Percentiles rank a stretch among this genome's conserved stretches.
Conservation (phyloP, 1,140 invertebrate species). For the Drosophila pseudoananassae region DNA sequence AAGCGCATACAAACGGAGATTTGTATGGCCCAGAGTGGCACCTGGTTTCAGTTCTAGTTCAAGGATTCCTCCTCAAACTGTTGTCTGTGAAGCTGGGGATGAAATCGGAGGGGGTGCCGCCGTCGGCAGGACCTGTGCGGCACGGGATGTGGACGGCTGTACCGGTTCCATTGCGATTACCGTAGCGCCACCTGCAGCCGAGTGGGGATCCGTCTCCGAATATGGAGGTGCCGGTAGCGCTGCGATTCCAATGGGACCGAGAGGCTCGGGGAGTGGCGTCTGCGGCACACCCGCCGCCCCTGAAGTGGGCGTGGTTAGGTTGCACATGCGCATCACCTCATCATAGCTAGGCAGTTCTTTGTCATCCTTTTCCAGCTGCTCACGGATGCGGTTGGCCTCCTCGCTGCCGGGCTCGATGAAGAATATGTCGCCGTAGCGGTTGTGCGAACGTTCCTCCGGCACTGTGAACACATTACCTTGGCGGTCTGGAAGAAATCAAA, state of each 20-base stretch:
- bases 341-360: conserved; percentile 81
- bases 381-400: conserved; percentile 74
- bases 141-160: conserved; percentile 69
- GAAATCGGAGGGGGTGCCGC: conserved; percentile 1
- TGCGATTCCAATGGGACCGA: conserved; percentile 52
- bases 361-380: conserved; percentile 78
- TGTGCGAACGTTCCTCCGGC: conserved; percentile 48
- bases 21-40: conserved; percentile 71
- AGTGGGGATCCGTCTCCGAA: conserved; percentile 59
- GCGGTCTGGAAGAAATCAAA: conserved; percentile 65
- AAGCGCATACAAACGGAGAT: conserved; percentile 54
- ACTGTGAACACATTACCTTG: conserved; percentile 63
- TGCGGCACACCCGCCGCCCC: conserved; percentile 29
- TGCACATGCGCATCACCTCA: conserved; percentile 82
- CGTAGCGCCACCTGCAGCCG: conserved; percentile 1
- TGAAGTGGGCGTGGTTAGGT: conserved; percentile 63
- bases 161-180: conserved; percentile 36
- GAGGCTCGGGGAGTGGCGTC: conserved; percentile 11
- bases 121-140: conserved; percentile 49
- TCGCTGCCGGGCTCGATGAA: conserved; percentile 71
- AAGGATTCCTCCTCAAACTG: neutral
- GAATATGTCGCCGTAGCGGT: conserved; percentile 71
- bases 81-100: neutral
- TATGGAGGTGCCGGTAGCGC: conserved; percentile 74
- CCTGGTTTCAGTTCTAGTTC: conserved; percentile 31